A percentile compares a stretch with the other conserved stretches of the same genome.
Conservation (phyloP, 2,888 invertebrate genomes). For the Ceramica pisi region DNA sequence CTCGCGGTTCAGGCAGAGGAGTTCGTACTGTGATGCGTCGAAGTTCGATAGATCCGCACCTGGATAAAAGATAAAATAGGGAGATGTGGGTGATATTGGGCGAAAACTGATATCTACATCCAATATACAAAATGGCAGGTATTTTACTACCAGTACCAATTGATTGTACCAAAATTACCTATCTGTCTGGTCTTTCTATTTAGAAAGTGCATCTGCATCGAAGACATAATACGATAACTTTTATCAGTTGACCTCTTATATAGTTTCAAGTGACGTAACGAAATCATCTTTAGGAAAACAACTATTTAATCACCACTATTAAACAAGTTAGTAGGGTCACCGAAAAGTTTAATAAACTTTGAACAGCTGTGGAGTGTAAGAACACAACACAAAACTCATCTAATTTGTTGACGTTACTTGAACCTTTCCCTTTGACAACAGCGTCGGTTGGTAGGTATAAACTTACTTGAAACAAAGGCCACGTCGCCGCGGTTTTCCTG, state of each 20-base stretch:
- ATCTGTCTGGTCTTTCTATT: neutral
- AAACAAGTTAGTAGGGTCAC: neutral
- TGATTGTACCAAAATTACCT: too few relatives aligned
- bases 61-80: conserved; percentile 64
- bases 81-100: too few relatives aligned
- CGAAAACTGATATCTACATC: too few relatives aligned
- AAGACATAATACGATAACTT: neutral
- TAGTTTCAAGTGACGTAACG: neutral
- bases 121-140: too few relatives aligned
- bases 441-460: neutral
- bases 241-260: neutral
- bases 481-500: conserved; percentile 93
- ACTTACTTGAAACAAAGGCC: conserved; percentile 92
- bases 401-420: neutral
- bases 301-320: neutral
- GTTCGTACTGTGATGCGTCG: conserved; percentile 90
- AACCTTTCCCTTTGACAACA: conserved; percentile 7
- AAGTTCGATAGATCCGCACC: conserved; percentile 91
- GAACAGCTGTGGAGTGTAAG: neutral
- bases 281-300: conserved; percentile 19
- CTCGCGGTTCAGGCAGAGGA: conserved; percentile 91
- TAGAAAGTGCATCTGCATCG: neutral
- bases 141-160: too few relatives aligned
- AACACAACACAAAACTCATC: neutral
- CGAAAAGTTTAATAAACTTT: too few relatives aligned